Base-by-base conservation (phyloP, 2,888 invertebrate genomes). In the Unio delphinus region DNA sequence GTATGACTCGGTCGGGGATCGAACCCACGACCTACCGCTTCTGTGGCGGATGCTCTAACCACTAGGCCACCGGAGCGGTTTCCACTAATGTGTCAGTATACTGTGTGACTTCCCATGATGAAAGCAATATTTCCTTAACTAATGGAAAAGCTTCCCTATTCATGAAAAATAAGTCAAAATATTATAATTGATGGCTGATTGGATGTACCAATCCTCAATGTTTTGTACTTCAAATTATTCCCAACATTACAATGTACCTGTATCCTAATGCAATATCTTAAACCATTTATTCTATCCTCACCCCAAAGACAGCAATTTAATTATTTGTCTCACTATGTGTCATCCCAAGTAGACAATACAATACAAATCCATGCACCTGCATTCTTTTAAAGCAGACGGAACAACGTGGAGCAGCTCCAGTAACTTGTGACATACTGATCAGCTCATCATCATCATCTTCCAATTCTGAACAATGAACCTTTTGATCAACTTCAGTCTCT, bases 371-470 rank as follows among this genome's bases (percentile, higher is more conserved):
- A 61, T 61, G 57, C 64, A 84, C 84, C 82, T 79, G 68, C n/a
- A 85, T 71, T 66, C 78, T 64, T 60, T 78, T 76, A n/a, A 72
- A 73, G 69, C 88, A 88, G 6, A 87, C 79, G 58, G 80, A 76
- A 76, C 87, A 87, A 63, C 80, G 30, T 56, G 67, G 61, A 65
- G 45, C 15, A 45, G 73, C 66, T 66, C 64, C 72, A 17, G 69
- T 73, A 28, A 66, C 63, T 70, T 74, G 69, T 62, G 75, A 30
- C 74, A 64, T 63, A 30, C 69, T 67, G 26, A 61, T 34, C 55
- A 69, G 74, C n/a, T 64, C 67, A 23, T 72, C 70, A 20, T 67
- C 71, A 4, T 65, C 68, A 55, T 55, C 62, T 4, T 60, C 72
- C 23, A n/a, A 65, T 57, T 65, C 59, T 58, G n/a, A 23, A 15